phyloP scores from a whole-genome alignment of 2,888 invertebrate species.

The Cyaniris semiargus region DNA sequence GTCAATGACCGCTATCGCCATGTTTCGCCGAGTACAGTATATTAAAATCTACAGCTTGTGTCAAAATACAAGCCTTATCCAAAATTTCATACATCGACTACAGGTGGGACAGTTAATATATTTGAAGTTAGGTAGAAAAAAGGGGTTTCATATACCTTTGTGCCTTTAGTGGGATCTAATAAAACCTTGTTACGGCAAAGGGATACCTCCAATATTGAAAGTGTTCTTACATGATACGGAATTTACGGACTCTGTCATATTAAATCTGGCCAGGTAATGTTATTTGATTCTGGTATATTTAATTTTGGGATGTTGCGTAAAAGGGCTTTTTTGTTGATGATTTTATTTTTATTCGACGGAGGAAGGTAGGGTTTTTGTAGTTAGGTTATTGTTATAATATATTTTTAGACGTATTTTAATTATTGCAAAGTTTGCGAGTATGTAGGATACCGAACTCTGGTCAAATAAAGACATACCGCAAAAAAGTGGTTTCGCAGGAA shows the following conservation, averaged over 20 bases:
- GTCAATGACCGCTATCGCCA: no score
- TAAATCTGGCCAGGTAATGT: slow-evolving; percentile 70
- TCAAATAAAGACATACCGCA: no score
- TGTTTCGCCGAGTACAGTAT: no score
- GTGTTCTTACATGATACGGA: slow-evolving; percentile 80
- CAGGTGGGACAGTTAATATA: slow-evolving; percentile 77
- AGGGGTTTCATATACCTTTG: slow-evolving; percentile 79
- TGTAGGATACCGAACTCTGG: no score
- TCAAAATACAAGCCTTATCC: not conserved
- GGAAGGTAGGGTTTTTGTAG: not conserved
- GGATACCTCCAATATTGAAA: slow-evolving; percentile 80
- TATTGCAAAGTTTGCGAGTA: no score
- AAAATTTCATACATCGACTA: slow-evolving; percentile 29
- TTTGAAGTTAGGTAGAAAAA: slow-evolving; percentile 78
- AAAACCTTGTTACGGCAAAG: slow-evolving; percentile 81
- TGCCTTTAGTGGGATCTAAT: slow-evolving; percentile 81
- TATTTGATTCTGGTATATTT: slow-evolving; percentile 48
- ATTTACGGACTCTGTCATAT: slow-evolving; percentile 78
- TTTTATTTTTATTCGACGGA: not conserved
- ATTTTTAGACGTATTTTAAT: not conserved
- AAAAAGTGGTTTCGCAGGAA: no score
- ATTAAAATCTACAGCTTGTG: no score
- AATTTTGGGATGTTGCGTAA: slow-evolving; percentile 38
- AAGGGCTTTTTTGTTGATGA: not conserved
- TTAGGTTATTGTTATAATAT: not conserved